Percentiles rank a stretch among this genome's conserved stretches.
Evolutionary conservation across 2,888 invertebrate species (phyloP).

Genomic region (Dasypolia templi): DNA sequence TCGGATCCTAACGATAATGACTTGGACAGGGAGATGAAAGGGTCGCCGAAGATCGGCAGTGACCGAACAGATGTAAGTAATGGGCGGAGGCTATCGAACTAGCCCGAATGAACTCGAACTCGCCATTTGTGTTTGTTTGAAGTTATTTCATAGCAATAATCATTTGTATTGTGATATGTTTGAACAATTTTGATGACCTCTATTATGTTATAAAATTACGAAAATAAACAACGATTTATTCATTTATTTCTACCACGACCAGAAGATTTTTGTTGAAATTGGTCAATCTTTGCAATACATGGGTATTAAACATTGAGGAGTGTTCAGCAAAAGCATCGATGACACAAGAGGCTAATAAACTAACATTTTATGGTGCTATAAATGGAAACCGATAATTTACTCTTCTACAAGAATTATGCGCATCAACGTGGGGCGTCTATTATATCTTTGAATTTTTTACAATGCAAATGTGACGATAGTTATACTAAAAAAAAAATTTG

Average conservation of each 20-base stretch:
- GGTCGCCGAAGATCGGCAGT: conserved; percentile 77
- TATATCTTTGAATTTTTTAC: conserved; percentile 32
- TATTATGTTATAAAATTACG: no score
- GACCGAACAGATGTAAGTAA: conserved; percentile 65
- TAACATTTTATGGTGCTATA: conserved; percentile 41
- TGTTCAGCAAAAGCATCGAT: conserved; percentile 44
- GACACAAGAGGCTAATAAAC: conserved; percentile 50
- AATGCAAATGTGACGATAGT: conserved; percentile 8
- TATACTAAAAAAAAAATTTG: background rate
- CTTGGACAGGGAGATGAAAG: conserved; percentile 76
- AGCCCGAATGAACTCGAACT: conserved; percentile 64
- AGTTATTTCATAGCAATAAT: conserved; percentile 40
- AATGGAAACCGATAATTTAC: conserved; percentile 51
- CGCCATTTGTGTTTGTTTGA: conserved; percentile 56
- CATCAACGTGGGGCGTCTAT: conserved; percentile 46
- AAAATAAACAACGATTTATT: no score
- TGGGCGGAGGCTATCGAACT: conserved; percentile 78
- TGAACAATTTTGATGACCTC: no score
- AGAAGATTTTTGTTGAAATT: background rate
- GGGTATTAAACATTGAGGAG: conserved; percentile 21
- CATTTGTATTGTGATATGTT: conserved; percentile 15
- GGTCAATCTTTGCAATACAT: background rate
- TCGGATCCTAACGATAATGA: conserved; percentile 73
- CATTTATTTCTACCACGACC: background rate
- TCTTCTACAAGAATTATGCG: conserved; percentile 37